Conservation (phyloP, 2,888 invertebrate species). For the Napeogenes sylphis region DNA sequence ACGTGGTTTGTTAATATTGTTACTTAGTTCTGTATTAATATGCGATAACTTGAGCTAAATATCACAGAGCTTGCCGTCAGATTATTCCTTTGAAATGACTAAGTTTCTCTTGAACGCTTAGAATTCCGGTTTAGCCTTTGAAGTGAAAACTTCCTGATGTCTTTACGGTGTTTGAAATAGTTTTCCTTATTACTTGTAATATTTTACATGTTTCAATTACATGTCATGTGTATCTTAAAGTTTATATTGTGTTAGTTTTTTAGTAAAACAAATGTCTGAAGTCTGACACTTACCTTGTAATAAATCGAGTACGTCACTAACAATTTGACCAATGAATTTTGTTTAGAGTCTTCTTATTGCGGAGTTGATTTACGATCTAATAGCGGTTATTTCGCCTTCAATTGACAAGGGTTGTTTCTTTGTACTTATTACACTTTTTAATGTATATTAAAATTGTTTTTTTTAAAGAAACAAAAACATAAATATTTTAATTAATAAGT, state of each 20-base stretch:
- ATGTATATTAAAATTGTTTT: neutral
- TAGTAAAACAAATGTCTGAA: neutral
- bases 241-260: neutral
- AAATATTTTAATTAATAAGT: too few relatives aligned
- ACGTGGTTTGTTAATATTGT: neutral
- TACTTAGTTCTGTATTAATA: conserved; percentile 15
- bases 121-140: conserved; percentile 19
- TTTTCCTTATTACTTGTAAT: conserved; percentile 6
- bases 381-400: conserved; percentile 17
- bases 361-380: conserved; percentile 19
- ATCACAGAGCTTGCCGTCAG: conserved; percentile 19
- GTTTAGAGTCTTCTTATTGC: conserved; percentile 28
- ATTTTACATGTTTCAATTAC: neutral
- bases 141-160: conserved; percentile 14
- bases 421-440: conserved; percentile 1
- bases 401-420: conserved; percentile 19
- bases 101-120: conserved; percentile 12
- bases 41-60: conserved; percentile 19
- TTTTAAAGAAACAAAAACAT: too few relatives aligned
- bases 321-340: conserved; percentile 36
- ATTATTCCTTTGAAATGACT: conserved; percentile 24
- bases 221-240: neutral
- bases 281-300: neutral
- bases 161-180: conserved; percentile 14
- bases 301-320: conserved; percentile 19